phyloP scores from a whole-genome alignment of 2,113 vertebrate genomes.

The Cyanocitta stelleri region DNA sequence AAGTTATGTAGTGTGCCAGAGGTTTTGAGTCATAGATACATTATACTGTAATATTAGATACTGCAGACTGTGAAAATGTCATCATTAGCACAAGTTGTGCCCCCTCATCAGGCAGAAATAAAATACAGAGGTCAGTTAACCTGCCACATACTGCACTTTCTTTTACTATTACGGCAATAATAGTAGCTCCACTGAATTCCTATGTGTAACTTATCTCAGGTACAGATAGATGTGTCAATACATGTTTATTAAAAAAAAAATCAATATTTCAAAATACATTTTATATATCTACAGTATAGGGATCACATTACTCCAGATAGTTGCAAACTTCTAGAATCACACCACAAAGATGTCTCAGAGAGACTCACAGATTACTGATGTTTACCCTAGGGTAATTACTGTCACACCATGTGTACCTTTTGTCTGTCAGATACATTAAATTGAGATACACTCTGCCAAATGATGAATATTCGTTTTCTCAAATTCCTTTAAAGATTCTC shows the following conservation, averaged over 20 bases:
- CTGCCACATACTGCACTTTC: background rate
- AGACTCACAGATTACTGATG: background rate
- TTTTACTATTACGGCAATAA: background rate
- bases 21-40: background rate
- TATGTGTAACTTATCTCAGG: background rate
- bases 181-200: background rate
- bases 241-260: background rate
- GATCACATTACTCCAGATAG: background rate
- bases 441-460: background rate
- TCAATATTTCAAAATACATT: background rate
- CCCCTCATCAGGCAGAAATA: background rate
- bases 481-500: background rate
- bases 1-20: background rate
- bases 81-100: background rate
- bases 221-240: background rate
- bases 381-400: background rate
- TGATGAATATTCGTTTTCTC: background rate
- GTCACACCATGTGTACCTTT: background rate
- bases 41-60: background rate
- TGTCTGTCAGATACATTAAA: background rate
- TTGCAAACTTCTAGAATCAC: background rate
- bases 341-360: background rate
- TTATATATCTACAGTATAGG: background rate
- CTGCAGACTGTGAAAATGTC: background rate
- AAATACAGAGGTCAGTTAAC: background rate